phyloP scores from a whole-genome alignment of 2,888 invertebrate genomes.

The Malthinus flaveolus region DNA sequence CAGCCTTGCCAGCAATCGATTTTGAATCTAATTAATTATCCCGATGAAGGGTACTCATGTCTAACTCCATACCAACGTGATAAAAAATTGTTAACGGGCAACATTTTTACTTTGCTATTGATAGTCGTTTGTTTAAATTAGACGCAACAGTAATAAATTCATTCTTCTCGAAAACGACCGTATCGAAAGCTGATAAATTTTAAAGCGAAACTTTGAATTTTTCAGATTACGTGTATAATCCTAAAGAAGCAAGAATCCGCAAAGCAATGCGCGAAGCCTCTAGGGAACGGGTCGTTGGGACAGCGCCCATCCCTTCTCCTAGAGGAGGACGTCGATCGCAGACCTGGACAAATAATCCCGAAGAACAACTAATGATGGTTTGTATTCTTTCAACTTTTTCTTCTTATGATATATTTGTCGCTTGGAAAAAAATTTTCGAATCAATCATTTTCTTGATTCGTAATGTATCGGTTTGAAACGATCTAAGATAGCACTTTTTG shows the following conservation, averaged over 20 bases:
- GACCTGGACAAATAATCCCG: constrained; percentile 44
- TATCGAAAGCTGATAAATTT: neutral
- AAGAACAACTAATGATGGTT: constrained; percentile 50
- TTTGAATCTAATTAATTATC: constrained; percentile 45
- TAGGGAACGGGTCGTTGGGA: constrained; percentile 55
- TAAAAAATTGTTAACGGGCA: constrained; percentile 13
- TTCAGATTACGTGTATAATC: constrained; percentile 66
- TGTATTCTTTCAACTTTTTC: constrained; percentile 9
- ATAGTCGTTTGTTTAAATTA: neutral
- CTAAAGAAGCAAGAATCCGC: constrained; percentile 64
- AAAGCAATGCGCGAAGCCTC: constrained; percentile 61
- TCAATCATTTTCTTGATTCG: no score
- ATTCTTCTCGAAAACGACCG: neutral
- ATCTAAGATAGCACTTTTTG: no score
- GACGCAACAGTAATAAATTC: constrained; percentile 1
- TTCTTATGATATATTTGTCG: neutral
- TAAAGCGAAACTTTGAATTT: constrained; percentile 32
- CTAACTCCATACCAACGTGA: constrained; percentile 19
- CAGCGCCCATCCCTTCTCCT: constrained; percentile 61
- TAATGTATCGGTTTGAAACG: no score
- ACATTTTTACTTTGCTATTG: constrained; percentile 5
- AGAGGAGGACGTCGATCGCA: constrained; percentile 56
- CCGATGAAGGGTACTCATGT: constrained; percentile 27
- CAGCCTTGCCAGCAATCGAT: constrained; percentile 44
- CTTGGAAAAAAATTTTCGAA: no score